These are phyloP conservation scores for Mus spicilegus DNA, from an alignment of 2,113 vertebrate species.

Conservation along the genomic window DNA sequence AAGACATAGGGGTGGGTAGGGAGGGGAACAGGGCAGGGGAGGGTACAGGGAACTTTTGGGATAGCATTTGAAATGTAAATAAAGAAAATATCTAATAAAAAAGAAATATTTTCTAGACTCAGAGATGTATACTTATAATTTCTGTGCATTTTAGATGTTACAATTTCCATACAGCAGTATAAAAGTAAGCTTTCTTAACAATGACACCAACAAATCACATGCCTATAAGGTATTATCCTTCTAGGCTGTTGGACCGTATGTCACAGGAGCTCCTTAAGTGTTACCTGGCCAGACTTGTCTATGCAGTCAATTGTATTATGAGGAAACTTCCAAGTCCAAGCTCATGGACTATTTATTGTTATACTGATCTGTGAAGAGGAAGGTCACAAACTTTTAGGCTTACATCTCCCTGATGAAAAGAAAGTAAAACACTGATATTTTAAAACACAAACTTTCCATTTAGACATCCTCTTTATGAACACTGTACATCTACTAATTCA, in stretches of 20 bases:
- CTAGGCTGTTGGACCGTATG: not conserved
- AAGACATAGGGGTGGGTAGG: too few relatives aligned
- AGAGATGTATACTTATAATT: not conserved
- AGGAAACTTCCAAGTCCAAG: not conserved
- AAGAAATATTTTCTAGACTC: not conserved
- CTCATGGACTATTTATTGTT: not conserved
- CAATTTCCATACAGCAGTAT: not conserved
- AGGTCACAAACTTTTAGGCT: not conserved
- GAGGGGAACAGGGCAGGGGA: too few relatives aligned
- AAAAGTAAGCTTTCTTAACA: slow-evolving; percentile 9
- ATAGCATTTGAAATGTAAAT: too few relatives aligned
- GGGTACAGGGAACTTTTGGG: too few relatives aligned
- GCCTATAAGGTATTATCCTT: not conserved
- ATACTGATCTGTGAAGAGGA: not conserved
- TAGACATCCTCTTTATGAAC: rapidly evolving
- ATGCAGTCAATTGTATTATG: not conserved
- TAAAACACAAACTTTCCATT: not conserved
- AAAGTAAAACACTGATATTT: not conserved
- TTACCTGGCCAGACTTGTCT: not conserved
- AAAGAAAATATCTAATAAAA: too few relatives aligned
- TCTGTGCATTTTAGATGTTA: not conserved
- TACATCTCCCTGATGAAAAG: not conserved
- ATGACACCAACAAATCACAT: not conserved
- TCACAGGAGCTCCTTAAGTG: not conserved
- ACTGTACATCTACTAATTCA: too few relatives aligned